phyloP scores from a whole-genome alignment of 2,888 invertebrate genomes.

The Malthinus flaveolus region DNA sequence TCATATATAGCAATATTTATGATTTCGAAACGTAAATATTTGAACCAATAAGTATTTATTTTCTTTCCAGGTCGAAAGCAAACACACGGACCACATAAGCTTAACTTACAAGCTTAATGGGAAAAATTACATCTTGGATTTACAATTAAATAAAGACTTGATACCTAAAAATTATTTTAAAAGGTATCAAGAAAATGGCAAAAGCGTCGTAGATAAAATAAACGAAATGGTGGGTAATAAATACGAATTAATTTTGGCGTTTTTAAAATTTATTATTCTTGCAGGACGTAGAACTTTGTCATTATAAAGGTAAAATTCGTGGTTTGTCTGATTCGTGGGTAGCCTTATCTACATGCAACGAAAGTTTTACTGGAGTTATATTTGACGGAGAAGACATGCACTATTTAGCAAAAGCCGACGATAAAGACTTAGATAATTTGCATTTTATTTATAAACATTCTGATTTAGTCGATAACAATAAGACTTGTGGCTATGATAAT shows the following conservation, averaged over 20 bases:
- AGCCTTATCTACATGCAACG: constrained; percentile 78
- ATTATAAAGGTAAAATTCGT: constrained; percentile 76
- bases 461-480: constrained; percentile 62
- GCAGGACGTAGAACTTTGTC: constrained; percentile 74
- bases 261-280: neutral
- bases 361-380: constrained; percentile 71
- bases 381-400: constrained; percentile 77
- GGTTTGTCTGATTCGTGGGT: constrained; percentile 74
- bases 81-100: constrained; percentile 61
- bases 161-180: constrained; percentile 70
- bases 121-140: constrained; percentile 68
- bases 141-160: constrained; percentile 72
- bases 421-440: constrained; percentile 37
- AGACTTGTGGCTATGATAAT: constrained; percentile 60
- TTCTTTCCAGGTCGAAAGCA: constrained; percentile 53
- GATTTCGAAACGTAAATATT: too few relatives aligned
- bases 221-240: constrained; percentile 56
- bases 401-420: constrained; percentile 65
- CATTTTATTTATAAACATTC: constrained; percentile 71
- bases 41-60: neutral
- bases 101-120: constrained; percentile 70
- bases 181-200: constrained; percentile 62
- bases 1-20: too few relatives aligned
- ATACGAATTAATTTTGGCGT: neutral
- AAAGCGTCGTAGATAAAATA: constrained; percentile 61